These are phyloP conservation scores for Ameiurus melas DNA, from an alignment of 2,113 vertebrate genomes.

Conservation along the genomic window DNA sequence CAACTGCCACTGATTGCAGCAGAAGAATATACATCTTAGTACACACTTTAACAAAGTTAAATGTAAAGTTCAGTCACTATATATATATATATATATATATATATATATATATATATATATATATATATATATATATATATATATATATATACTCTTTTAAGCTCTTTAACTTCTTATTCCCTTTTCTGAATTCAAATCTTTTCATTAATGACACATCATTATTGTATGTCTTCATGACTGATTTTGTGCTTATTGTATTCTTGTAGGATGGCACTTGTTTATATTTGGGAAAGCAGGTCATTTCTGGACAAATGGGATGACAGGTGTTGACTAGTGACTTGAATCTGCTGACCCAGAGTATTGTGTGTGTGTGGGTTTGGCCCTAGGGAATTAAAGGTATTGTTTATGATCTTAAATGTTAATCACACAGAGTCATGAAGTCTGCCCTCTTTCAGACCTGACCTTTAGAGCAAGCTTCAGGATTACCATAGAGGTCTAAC, in stretches of 20 bases:
- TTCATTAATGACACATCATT: not conserved
- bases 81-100: no score
- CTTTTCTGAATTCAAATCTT: not conserved
- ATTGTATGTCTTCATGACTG: not conserved
- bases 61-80: no score
- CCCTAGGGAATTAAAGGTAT: not conserved
- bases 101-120: no score
- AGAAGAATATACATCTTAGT: no score
- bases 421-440: slow-evolving; percentile 35
- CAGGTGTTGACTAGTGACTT: slow-evolving; percentile 22
- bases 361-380: not conserved
- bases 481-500: slow-evolving; percentile 22
- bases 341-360: not conserved
- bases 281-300: not conserved
- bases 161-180: not conserved
- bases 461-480: slow-evolving; percentile 50
- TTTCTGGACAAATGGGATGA: not conserved
- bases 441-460: slow-evolving; percentile 37
- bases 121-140: no score
- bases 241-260: not conserved
- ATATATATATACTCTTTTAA: no score
- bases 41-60: no score
- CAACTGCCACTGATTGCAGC: no score
- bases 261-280: not conserved
- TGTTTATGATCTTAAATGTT: slow-evolving; percentile 33